phyloP scores from a whole-genome alignment of 2,888 invertebrate species.

The Candidula unifasciata region DNA sequence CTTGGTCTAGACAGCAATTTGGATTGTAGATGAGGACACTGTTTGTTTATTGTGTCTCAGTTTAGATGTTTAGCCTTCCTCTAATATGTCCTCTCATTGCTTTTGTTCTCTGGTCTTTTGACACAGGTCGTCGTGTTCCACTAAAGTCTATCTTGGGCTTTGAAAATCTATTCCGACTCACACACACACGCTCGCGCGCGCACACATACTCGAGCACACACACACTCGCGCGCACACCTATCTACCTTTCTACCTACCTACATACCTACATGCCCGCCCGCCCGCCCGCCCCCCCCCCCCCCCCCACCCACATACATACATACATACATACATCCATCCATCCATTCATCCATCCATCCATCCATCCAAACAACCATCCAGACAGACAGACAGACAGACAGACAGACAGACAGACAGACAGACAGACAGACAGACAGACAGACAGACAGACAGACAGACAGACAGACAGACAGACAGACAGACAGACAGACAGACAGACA shows the following conservation, averaged over 20 bases:
- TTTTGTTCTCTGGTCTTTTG: too few relatives aligned
- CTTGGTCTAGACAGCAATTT: too few relatives aligned
- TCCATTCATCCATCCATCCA: neutral
- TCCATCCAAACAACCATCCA: neutral
- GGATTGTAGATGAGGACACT: too few relatives aligned
- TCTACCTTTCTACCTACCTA: neutral
- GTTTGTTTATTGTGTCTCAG: too few relatives aligned
- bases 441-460: conserved; percentile 6
- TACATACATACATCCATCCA: neutral
- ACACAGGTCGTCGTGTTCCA: too few relatives aligned
- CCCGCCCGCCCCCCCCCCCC: neutral
- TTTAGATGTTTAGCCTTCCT: too few relatives aligned
- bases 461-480: neutral
- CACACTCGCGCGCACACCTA: neutral
- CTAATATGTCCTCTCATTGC: too few relatives aligned
- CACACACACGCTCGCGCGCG: neutral
- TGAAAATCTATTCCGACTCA: too few relatives aligned
- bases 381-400: neutral
- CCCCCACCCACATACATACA: neutral
- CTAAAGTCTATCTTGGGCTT: too few relatives aligned
- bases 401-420: neutral
- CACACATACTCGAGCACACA: neutral
- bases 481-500: conserved; percentile 3
- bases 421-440: conserved; percentile 14
- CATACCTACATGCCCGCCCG: neutral